Percentiles rank a stretch among this genome's conserved stretches.
phyloP scores from a whole-genome alignment of 2,797 vertebrate genomes.

The Cynopterus sphinx region DNA sequence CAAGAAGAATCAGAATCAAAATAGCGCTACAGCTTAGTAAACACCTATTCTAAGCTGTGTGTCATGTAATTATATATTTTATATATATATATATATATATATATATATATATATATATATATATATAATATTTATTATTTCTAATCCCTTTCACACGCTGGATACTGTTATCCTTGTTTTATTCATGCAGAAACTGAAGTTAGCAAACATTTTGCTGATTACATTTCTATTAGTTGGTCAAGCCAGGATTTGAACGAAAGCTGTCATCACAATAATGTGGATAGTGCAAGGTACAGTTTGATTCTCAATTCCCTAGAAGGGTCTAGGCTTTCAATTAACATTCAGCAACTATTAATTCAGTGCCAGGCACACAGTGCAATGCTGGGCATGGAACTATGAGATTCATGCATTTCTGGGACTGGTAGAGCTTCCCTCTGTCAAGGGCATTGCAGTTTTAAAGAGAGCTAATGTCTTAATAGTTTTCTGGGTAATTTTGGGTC shows the following conservation, averaged over 20 bases:
- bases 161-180: background rate
- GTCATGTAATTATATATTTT: no score
- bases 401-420: no score
- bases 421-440: background rate
- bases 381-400: background rate
- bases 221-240: background rate
- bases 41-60: background rate
- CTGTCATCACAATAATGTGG: background rate
- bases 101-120: no score
- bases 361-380: accelerated
- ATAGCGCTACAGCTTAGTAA: background rate
- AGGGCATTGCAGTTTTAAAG: background rate
- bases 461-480: no score
- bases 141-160: background rate
- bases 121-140: background rate
- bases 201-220: background rate
- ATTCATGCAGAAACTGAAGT: background rate
- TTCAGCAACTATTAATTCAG: no score
- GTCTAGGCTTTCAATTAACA: background rate
- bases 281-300: no score
- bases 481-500: background rate
- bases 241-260: background rate
- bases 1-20: background rate
- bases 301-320: background rate
- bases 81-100: no score